Percentiles rank a stretch among this genome's conserved stretches.
phyloP scores from a whole-genome alignment of 2,888 invertebrate species.

The Cordilura impudica region DNA sequence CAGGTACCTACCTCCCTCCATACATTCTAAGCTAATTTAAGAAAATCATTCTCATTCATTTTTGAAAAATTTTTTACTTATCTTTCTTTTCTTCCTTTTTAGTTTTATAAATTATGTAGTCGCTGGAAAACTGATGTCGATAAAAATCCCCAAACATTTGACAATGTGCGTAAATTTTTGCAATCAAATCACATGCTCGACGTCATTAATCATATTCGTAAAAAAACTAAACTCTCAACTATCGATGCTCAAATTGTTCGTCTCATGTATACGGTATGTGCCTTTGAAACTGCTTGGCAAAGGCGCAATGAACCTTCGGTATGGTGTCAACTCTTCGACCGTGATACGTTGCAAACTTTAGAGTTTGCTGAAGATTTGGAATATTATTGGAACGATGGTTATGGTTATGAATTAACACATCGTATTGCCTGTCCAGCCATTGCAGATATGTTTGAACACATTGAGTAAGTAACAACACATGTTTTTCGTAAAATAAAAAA shows the following conservation, averaged over 20 bases:
- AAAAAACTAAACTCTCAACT: constrained; percentile 82
- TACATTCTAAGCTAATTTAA: neutral
- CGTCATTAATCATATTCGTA: constrained; percentile 78
- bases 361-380: constrained; percentile 88
- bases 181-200: constrained; percentile 80
- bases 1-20: constrained; percentile 70
- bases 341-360: constrained; percentile 81
- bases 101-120: constrained; percentile 89
- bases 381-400: constrained; percentile 90
- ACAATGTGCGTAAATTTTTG: constrained; percentile 80
- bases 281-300: constrained; percentile 90
- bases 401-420: constrained; percentile 85
- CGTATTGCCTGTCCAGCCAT: constrained; percentile 87
- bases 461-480: constrained; percentile 84
- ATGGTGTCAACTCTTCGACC: constrained; percentile 88
- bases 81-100: constrained; percentile 71
- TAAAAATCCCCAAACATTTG: constrained; percentile 82
- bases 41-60: neutral
- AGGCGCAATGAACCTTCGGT: constrained; percentile 81
- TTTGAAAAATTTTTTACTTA: neutral
- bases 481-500: too few species aligned
- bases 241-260: constrained; percentile 81
- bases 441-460: constrained; percentile 83
- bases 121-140: constrained; percentile 85
- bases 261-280: constrained; percentile 86